phyloP scores from a whole-genome alignment of 1,140 invertebrate species.

The Phymastichus coffea region DNA sequence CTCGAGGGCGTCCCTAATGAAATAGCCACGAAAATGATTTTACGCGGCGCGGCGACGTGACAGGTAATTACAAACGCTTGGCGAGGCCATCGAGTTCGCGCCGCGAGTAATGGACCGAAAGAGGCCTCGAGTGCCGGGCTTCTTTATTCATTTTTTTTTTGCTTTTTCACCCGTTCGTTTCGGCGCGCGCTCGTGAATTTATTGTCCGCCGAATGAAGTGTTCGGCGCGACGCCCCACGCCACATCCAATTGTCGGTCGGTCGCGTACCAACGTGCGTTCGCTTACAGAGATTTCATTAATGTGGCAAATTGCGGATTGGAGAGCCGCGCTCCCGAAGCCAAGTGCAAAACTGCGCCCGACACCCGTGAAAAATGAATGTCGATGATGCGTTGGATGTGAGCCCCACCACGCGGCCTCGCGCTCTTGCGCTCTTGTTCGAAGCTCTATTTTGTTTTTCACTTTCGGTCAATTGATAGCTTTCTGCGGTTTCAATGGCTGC shows the following conservation, averaged over 20 bases:
- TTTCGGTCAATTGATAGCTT: too few species aligned
- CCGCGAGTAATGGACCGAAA: too few species aligned
- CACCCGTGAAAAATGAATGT: neutral
- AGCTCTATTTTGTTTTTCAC: too few species aligned
- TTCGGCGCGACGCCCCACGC: neutral
- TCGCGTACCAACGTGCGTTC: neutral
- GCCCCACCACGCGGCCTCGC: too few species aligned
- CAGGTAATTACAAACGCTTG: constrained; percentile 50
- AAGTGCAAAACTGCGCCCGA: constrained; percentile 10
- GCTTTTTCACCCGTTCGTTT: too few species aligned
- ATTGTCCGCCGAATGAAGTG: constrained; percentile 16
- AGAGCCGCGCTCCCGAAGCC: neutral
- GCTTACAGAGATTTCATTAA: constrained; percentile 21
- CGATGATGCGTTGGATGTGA: neutral
- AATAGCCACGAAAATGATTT: constrained; percentile 54
- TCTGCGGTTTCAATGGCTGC: too few species aligned
- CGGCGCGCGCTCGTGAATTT: constrained; percentile 4
- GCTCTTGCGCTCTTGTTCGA: too few species aligned
- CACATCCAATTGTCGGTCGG: constrained; percentile 23
- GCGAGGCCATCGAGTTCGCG: too few species aligned
- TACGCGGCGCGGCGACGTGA: constrained; percentile 50
- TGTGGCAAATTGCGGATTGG: constrained; percentile 20
- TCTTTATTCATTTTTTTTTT: constrained; percentile 32
- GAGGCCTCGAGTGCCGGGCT: too few species aligned
- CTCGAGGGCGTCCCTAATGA: constrained; percentile 42